These are phyloP conservation scores for Pao palembangensis DNA, from an alignment of 2,113 vertebrate genomes.

Conservation along the genomic window DNA sequence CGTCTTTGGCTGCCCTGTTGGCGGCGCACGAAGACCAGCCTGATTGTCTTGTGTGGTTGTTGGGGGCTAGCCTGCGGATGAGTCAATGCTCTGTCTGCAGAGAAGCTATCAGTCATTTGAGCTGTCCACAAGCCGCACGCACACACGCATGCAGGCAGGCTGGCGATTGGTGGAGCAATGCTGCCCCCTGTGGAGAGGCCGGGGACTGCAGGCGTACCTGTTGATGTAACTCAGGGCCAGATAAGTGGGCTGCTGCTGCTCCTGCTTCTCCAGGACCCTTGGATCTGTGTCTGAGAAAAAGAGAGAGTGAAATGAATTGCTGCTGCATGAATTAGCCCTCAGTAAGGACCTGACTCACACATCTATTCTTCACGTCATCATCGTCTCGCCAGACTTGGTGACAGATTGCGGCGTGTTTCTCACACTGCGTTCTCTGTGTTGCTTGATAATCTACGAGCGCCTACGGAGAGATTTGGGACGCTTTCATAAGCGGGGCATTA, in stretches of 20 bases:
- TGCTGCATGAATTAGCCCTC: slow-evolving; percentile 27
- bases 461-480: slow-evolving; percentile 28
- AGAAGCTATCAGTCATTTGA: no score
- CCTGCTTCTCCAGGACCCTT: slow-evolving; percentile 96
- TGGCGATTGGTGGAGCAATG: slow-evolving; percentile 35
- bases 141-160: background rate
- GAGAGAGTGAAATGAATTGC: slow-evolving; percentile 35
- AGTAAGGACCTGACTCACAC: slow-evolving; percentile 43
- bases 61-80: slow-evolving; percentile 40
- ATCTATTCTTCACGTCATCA: slow-evolving; percentile 43
- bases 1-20: slow-evolving; percentile 14
- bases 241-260: slow-evolving; percentile 97
- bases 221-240: slow-evolving; percentile 98
- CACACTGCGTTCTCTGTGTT: slow-evolving; percentile 50
- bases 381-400: slow-evolving; percentile 45
- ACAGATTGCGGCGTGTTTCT: slow-evolving; percentile 35
- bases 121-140: background rate
- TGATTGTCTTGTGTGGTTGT: slow-evolving; percentile 57
- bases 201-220: slow-evolving; percentile 74
- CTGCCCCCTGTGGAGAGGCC: slow-evolving; percentile 48
- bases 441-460: slow-evolving; percentile 13
- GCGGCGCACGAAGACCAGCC: slow-evolving; percentile 19
- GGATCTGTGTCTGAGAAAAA: slow-evolving; percentile 89
- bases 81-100: slow-evolving; percentile 54
- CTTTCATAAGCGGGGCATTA: slow-evolving; percentile 33